Evolutionary conservation across 2,888 invertebrate species (phyloP), one percentile per base, ranked within the genome.

Genomic region (Amaurobius ferox): DNA sequence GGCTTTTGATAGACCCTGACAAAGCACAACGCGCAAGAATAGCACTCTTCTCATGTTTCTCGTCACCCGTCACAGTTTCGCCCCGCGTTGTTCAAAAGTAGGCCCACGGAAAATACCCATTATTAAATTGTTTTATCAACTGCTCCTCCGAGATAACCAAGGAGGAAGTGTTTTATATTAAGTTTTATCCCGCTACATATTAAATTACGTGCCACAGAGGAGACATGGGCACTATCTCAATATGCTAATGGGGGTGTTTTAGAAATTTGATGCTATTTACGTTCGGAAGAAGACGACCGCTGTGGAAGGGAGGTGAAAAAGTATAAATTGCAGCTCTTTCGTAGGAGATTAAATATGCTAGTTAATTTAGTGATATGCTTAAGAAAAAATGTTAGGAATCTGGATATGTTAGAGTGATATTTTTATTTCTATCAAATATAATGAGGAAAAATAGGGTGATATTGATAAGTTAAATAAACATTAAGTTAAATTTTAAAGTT

Each of bases 111-210:
- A 23, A 7, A 29, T 74, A 9, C 70, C 55, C 30, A 9, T 81
- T 70, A 81, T 81, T 81, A 81, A 76, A 81, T 81, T 81, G 70
- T 44, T 70, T 70, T 64, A 81, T 71, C 68, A 76, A 73, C 79
- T 71, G 64, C 32, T 55, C n/a, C 16, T 30, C n/a, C 13, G 64
- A 72, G 71, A 30, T 32, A 19, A 26, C 23, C 62, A 13, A 39
- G n/a, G 70, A 70, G 29, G 23, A 55, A 23, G 55, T 9, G 67
- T 26, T 68, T 68, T 70, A 40, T 28, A 39, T 64, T 62, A 39
- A n/a, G 32, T 61, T 39, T 28, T 29, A 30, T 39, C 40, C 30
- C 35, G 76, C 30, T 30, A 44, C 23, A 66, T 67, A 66, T 48
- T 76, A 76, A 76, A 76, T 76, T 66, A 66, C 44, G 55, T 23